Base-by-base conservation (phyloP, 92 coral and sea anemone species). In the Phenganax marumi region DNA sequence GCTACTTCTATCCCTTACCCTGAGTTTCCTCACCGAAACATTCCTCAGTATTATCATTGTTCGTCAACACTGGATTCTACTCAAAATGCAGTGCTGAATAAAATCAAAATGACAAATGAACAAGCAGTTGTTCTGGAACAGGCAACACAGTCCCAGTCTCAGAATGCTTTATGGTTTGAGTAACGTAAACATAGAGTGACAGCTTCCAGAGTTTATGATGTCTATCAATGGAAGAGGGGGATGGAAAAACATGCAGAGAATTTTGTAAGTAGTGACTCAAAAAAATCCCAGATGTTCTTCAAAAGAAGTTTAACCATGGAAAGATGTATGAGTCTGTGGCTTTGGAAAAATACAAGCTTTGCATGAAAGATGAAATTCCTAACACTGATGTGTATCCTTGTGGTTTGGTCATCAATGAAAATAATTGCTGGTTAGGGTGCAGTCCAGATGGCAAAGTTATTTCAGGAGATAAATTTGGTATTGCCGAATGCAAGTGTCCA, bases 401-500 rank as follows among this genome's bases (percentile, higher is more conserved):
- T 89, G 90, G 90, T 26, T 51, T 86, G 49, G 88, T 86, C 10
- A 60, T 89, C 11, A 80, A 86, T 68, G 69, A 65, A 39, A 79
- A 89, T 56, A 86, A 89, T 70, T 77, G 76, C 54, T 89, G 88
- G 87, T 69, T 86, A 39, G 88, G 86, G 43, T 81, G 85, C 81
- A 62, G 68, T 55, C 91, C 91, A 14, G 91, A 88, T 88, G 91
- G 84, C 6, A 80, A 71, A 61, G 22, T 88, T 65, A 77, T 85
- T 39, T 50, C 39, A 73, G 86, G 84, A 26, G 83, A 77, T 75
- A 8, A 24, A 47, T 39, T 85, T 75, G 91, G 89, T 25, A 88
- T 88, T 66, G 89, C 88, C 18, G 91, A 88, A 83, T 85, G 86
- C 12, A 88, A 88, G 85, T 85, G 89, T 65, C 91, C 91, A 80